Evolutionary conservation across 53 echinoderm and acorn worm species (phyloP).

Genomic region (Astropecten irregularis): DNA sequence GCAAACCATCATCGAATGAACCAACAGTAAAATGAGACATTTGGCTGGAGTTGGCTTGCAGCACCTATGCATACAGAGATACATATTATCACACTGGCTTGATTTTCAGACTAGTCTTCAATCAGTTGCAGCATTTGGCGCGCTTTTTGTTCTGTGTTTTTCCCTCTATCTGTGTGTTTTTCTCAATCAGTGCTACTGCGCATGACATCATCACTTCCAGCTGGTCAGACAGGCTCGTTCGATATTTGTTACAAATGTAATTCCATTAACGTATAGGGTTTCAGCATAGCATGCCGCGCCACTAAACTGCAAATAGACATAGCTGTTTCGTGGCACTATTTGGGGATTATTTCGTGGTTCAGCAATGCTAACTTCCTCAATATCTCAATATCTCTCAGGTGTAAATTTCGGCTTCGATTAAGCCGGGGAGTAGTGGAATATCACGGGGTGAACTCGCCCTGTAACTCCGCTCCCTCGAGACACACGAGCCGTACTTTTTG

Average conservation of each 20-base stretch:
- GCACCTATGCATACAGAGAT: neutral
- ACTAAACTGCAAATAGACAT: constrained; percentile 24
- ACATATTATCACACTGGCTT: neutral
- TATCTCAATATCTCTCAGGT: neutral
- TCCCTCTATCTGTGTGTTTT: neutral
- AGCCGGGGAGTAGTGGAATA: neutral
- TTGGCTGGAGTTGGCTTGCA: too few species aligned
- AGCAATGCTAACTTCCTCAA: neutral
- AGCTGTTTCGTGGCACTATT: constrained; percentile 1
- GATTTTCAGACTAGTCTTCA: neutral
- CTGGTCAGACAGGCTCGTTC: neutral
- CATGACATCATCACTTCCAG: constrained; percentile 20
- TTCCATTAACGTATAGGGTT: constrained; percentile 50
- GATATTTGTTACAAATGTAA: constrained; percentile 55
- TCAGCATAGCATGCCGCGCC: neutral
- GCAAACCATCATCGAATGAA: neutral
- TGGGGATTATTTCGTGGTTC: constrained; percentile 13
- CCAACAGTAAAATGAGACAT: neutral
- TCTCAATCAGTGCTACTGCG: neutral
- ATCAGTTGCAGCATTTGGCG: neutral
- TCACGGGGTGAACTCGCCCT: neutral
- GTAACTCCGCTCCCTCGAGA: too few species aligned
- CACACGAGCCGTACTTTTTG: too few species aligned
- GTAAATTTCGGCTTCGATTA: neutral
- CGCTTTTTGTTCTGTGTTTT: neutral